A percentile compares a stretch with the other conserved stretches of the same genome.
Conservation (phyloP, 2,113 vertebrate genomes). For the Hyaena hyaena region DNA sequence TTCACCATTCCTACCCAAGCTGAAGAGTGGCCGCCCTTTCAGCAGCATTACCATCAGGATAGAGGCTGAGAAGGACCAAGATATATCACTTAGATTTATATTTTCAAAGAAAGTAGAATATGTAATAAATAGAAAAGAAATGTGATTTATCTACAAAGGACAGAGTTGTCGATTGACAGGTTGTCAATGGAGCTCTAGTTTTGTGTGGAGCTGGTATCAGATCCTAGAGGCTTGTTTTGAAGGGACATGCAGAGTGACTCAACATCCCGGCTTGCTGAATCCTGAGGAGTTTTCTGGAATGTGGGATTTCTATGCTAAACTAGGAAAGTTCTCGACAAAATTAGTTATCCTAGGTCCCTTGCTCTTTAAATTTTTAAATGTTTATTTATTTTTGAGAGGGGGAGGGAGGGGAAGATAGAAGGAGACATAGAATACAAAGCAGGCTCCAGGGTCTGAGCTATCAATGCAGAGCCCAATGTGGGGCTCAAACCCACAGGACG, state of each 20-base stretch:
- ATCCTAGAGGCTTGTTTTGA: background rate
- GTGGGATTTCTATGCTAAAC: background rate
- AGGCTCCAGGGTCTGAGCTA: too few relatives aligned
- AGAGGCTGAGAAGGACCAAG: background rate
- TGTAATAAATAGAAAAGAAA: background rate
- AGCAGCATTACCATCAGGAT: too few relatives aligned
- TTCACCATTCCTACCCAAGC: background rate
- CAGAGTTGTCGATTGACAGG: background rate
- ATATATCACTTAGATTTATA: background rate
- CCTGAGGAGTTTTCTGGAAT: background rate
- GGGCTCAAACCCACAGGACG: too few relatives aligned
- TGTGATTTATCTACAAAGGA: background rate
- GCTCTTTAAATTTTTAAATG: background rate
- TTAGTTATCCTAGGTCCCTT: background rate
- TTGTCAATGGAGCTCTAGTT: background rate
- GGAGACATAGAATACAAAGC: too few relatives aligned
- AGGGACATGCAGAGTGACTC: background rate
- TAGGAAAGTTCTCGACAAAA: background rate
- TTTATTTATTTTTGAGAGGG: too few relatives aligned
- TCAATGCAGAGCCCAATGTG: too few relatives aligned
- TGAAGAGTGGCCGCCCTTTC: background rate
- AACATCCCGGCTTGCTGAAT: background rate
- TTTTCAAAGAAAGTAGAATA: background rate
- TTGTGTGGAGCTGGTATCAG: background rate
- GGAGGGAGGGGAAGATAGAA: too few relatives aligned